Evolutionary conservation across 2,113 vertebrate species (phyloP).

Genomic region (Todiramphus saurophagus): DNA sequence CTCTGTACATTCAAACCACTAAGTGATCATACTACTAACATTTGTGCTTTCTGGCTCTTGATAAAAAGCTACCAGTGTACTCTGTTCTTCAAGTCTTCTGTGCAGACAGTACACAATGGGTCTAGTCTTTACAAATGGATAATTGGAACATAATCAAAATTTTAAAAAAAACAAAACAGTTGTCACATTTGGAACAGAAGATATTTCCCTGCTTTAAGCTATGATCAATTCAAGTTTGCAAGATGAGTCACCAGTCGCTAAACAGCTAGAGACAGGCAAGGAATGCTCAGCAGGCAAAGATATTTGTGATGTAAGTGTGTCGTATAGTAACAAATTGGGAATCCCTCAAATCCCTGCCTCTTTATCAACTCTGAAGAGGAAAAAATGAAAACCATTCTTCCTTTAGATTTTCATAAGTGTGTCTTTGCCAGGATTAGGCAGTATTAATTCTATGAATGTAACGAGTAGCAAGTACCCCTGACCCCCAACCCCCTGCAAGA

Average conservation of each 20-base stretch:
- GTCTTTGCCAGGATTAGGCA: neutral
- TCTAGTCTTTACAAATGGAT: neutral
- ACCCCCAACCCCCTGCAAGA: rapidly evolving
- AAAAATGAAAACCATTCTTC: neutral
- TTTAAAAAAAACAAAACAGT: neutral
- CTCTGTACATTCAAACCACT: neutral
- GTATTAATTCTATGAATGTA: neutral
- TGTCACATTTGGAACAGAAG: neutral
- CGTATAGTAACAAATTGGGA: neutral
- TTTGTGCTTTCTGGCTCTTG: neutral
- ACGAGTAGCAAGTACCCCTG: neutral
- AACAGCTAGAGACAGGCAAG: neutral
- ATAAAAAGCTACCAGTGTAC: neutral
- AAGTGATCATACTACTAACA: neutral
- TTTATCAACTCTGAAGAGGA: neutral
- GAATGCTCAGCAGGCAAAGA: neutral
- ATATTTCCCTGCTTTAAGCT: neutral
- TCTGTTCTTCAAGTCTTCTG: neutral
- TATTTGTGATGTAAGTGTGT: neutral
- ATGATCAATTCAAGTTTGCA: neutral
- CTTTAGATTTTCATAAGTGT: neutral
- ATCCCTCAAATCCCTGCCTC: neutral
- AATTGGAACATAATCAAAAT: neutral
- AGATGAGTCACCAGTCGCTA: neutral
- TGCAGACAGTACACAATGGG: neutral